Conservation (phyloP, 2,888 invertebrate species). For the Brenthis daphne region DNA sequence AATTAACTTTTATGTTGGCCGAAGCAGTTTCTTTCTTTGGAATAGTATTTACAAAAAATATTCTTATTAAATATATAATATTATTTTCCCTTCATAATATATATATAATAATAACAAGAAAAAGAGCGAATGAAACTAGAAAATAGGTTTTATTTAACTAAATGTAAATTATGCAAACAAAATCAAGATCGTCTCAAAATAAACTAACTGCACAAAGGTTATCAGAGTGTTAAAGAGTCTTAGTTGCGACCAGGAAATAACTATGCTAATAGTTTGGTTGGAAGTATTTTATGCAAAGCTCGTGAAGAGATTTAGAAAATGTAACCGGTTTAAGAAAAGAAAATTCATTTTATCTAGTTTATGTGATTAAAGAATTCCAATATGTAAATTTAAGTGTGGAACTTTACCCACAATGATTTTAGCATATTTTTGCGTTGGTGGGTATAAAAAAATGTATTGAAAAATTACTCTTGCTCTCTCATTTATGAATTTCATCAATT, state of each 20-base stretch:
- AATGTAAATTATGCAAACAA: constrained; percentile 2
- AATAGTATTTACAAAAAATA: too few species aligned
- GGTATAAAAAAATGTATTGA: too few species aligned
- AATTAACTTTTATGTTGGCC: too few species aligned
- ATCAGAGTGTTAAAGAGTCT: constrained; percentile 15
- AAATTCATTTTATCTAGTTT: neutral
- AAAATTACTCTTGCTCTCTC: too few species aligned
- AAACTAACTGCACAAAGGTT: constrained; percentile 1
- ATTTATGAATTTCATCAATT: too few species aligned
- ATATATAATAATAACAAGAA: too few species aligned
- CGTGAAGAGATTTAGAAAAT: constrained; percentile 18
- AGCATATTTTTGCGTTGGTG: too few species aligned
- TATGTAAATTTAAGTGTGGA: neutral
- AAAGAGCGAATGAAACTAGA: neutral
- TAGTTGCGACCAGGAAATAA: constrained; percentile 26
- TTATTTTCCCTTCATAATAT: too few species aligned
- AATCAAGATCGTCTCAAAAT: constrained; percentile 6
- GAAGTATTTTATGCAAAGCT: constrained; percentile 33
- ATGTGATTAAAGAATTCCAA: neutral
- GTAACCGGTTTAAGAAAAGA: constrained; percentile 12
- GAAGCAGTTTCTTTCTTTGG: too few species aligned
- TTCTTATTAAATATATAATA: too few species aligned
- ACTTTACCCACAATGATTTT: too few species aligned
- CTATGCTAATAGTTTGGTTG: constrained; percentile 28
- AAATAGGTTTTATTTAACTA: neutral